Conservation (phyloP, 2,113 vertebrate species). For the Loxodonta africana region DNA sequence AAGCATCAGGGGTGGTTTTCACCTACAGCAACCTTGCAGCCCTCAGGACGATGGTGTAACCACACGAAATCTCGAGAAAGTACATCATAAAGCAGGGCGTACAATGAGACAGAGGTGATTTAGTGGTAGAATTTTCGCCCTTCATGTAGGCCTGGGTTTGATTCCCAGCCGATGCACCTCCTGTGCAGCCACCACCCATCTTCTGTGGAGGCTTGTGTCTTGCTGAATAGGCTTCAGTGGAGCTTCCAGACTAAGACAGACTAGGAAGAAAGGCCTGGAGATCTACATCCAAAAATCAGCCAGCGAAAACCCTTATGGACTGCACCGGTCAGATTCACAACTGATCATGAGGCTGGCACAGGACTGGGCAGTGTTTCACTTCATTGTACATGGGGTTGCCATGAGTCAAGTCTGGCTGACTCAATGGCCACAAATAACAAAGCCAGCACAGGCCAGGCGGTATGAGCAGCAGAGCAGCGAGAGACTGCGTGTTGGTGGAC, state of each 20-base stretch:
- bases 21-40: background rate
- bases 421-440: background rate
- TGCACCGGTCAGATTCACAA: background rate
- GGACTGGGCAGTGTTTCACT: background rate
- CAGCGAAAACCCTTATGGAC: background rate
- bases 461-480: background rate
- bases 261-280: background rate
- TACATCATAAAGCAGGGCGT: fast-evolving
- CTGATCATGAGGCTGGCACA: background rate
- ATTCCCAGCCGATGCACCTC: background rate
- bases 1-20: background rate
- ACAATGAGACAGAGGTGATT: background rate
- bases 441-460: background rate
- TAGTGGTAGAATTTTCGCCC: background rate
- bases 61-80: background rate
- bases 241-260: background rate
- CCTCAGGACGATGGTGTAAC: background rate
- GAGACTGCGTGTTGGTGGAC: background rate
- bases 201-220: background rate
- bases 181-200: background rate
- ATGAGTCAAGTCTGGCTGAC: background rate
- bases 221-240: background rate
- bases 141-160: background rate
- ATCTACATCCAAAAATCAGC: background rate
- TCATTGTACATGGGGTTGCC: background rate